Evolutionary conservation across 35 echinoderm and acorn worm genomes (phyloP).

Genomic region (Apostichopus californicus): DNA sequence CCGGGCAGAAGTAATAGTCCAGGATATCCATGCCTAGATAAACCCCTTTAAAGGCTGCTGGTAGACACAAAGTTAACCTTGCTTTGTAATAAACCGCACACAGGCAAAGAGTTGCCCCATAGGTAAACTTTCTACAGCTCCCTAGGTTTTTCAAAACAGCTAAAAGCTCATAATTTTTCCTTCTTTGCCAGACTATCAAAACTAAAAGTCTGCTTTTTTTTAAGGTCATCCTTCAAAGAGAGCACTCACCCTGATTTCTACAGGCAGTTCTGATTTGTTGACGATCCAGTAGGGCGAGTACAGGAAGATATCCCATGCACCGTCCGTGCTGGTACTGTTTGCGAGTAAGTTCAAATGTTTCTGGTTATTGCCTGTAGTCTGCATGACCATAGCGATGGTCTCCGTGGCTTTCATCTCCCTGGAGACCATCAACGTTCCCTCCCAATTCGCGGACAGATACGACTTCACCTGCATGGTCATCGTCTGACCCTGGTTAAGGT

Average conservation of each 20-base stretch:
- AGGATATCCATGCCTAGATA: too few species aligned
- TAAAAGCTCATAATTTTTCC: too few species aligned
- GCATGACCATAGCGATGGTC: constrained; percentile 80
- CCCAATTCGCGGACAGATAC: constrained; percentile 92
- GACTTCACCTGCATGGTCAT: constrained; percentile 92
- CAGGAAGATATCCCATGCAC: constrained; percentile 92
- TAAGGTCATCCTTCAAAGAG: neutral
- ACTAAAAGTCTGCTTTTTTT: too few species aligned
- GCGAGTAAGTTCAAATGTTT: constrained; percentile 89
- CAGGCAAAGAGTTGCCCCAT: too few species aligned
- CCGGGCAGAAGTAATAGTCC: too few species aligned
- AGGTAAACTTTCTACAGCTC: too few species aligned
- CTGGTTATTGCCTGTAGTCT: constrained; percentile 70
- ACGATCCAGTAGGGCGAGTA: constrained; percentile 98
- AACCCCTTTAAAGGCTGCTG: too few species aligned
- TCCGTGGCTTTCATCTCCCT: constrained; percentile 95
- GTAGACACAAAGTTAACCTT: too few species aligned
- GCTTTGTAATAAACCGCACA: too few species aligned
- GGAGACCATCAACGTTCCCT: constrained; percentile 85
- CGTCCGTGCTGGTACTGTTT: constrained; percentile 82
- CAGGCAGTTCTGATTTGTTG: constrained; percentile 95
- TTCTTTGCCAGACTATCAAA: too few species aligned
- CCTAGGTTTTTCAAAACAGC: too few species aligned
- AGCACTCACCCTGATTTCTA: constrained; percentile 89
- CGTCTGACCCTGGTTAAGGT: constrained; percentile 70